These are phyloP conservation scores for Huso huso DNA, from an alignment of 2,797 vertebrate genomes.

Conservation along the genomic window DNA sequence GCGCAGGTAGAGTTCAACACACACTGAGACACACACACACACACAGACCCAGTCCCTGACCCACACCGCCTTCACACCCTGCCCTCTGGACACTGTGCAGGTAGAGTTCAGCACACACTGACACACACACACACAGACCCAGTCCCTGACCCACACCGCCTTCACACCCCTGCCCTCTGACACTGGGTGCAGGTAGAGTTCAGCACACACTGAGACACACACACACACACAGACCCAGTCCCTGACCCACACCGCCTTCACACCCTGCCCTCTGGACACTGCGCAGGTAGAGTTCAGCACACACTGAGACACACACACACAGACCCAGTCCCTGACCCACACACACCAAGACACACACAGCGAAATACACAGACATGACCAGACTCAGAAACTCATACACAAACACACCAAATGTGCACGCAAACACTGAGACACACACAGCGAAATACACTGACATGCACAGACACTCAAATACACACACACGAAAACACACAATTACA, in stretches of 20 bases:
- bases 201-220: not conserved
- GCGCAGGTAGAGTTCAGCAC: conserved; percentile 61
- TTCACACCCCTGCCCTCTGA: conserved; percentile 87
- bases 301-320: too few relatives aligned
- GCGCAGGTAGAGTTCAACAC: conserved; percentile 61
- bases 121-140: not conserved
- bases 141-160: conserved; percentile 35
- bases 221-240: too few relatives aligned
- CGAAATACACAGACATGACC: not conserved
- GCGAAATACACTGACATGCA: too few relatives aligned
- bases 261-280: conserved; percentile 85
- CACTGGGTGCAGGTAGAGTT: conserved; percentile 75
- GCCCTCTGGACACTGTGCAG: conserved; percentile 84
- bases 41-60: conserved; percentile 74
- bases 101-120: conserved; percentile 36
- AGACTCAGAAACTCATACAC: too few relatives aligned
- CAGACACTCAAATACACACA: too few relatives aligned
- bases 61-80: conserved; percentile 83
- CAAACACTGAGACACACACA: too few relatives aligned
- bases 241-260: conserved; percentile 56
- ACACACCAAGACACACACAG: not conserved
- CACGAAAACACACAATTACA: too few relatives aligned
- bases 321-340: too few relatives aligned
- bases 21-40: too few relatives aligned
- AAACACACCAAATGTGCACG: too few relatives aligned